Evolutionary conservation across 1,140 invertebrate genomes (phyloP).

Genomic region (Microplitis mediator): DNA sequence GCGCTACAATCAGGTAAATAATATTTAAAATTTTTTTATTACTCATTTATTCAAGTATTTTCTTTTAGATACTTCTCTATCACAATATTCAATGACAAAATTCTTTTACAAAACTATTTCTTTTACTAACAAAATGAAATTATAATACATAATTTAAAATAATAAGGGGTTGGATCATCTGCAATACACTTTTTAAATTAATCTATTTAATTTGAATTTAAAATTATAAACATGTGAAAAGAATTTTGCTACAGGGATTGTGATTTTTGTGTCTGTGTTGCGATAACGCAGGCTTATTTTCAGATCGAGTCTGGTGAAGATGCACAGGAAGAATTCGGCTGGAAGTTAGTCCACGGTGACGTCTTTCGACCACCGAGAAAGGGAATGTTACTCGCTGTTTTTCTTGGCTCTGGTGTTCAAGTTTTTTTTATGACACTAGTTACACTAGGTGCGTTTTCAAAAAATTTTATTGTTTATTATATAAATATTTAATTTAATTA

Average conservation of each 20-base stretch:
- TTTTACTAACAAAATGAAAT: neutral
- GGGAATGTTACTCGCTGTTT: conserved; percentile 94
- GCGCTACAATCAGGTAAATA: conserved; percentile 87
- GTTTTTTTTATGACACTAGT: conserved; percentile 76
- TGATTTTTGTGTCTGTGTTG: conserved; percentile 49
- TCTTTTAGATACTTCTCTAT: neutral
- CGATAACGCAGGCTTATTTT: conserved; percentile 56
- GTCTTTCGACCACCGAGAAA: conserved; percentile 95
- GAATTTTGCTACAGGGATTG: conserved; percentile 26
- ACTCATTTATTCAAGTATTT: neutral
- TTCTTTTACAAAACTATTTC: neutral
- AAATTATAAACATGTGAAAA: neutral
- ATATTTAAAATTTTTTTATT: neutral
- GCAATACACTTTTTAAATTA: too few species aligned
- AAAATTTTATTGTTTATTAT: neutral
- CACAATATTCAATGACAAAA: neutral
- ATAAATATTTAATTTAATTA: neutral
- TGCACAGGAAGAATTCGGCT: conserved; percentile 98
- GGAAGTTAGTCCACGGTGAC: conserved; percentile 97
- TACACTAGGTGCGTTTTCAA: conserved; percentile 61
- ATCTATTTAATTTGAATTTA: neutral
- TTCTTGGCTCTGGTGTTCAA: conserved; percentile 94
- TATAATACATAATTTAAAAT: neutral
- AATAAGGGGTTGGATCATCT: too few species aligned
- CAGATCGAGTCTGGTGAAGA: conserved; percentile 94